Conservation (phyloP, 2,888 invertebrate genomes). For the Orthonychiurus folsomi region DNA sequence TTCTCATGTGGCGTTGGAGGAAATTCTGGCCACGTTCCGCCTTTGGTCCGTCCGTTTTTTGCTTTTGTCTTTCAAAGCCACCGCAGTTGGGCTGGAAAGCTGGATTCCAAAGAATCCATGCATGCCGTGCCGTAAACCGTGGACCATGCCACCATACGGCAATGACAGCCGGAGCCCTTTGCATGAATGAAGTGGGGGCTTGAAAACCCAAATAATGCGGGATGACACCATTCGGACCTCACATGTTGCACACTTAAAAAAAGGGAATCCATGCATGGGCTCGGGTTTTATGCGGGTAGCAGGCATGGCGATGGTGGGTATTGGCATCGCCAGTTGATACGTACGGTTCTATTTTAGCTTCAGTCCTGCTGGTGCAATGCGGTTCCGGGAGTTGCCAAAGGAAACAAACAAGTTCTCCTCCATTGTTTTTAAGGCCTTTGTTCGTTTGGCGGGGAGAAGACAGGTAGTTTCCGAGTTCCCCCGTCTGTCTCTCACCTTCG, state of each 20-base stretch:
- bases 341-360: too few relatives aligned
- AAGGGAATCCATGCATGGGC: background rate
- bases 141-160: background rate
- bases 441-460: background rate
- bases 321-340: too few relatives aligned
- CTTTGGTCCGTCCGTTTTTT: too few relatives aligned
- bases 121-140: too few relatives aligned
- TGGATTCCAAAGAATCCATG: too few relatives aligned
- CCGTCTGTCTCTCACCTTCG: background rate
- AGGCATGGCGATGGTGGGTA: too few relatives aligned
- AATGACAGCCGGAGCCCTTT: background rate
- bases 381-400: background rate
- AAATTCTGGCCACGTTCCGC: too few relatives aligned
- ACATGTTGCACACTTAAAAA: conserved; percentile 1
- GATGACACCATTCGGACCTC: background rate
- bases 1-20: too few relatives aligned
- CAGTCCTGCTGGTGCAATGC: background rate
- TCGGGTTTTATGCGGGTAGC: background rate
- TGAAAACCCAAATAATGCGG: too few relatives aligned
- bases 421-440: background rate
- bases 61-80: too few relatives aligned
- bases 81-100: too few relatives aligned
- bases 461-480: conserved; percentile 1
- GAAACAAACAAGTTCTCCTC: conserved; percentile 3
- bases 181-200: background rate